Percentiles rank a stretch among this genome's conserved stretches.
These are phyloP conservation scores for Plectropomus leopardus DNA, from an alignment of 2,113 vertebrate species.

Conservation along the genomic window DNA sequence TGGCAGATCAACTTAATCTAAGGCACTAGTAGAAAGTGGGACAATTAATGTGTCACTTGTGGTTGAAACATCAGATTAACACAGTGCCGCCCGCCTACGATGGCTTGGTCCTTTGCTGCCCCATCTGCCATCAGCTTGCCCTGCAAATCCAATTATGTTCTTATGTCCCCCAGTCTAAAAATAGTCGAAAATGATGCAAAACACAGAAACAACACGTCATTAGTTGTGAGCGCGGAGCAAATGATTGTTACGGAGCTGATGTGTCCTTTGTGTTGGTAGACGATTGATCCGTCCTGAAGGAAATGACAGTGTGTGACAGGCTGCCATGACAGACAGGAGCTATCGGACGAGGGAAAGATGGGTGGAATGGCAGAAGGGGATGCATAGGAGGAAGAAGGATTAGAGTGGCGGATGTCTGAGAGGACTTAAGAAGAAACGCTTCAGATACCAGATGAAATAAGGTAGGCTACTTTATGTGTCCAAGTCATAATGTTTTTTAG, in stretches of 20 bases:
- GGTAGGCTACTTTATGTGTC: constrained; percentile 62
- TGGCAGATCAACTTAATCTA: constrained; percentile 9
- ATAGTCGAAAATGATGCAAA: constrained; percentile 81
- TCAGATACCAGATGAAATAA: constrained; percentile 74
- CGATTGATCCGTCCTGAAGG: constrained; percentile 37
- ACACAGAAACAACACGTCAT: constrained; percentile 53
- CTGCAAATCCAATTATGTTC: constrained; percentile 90
- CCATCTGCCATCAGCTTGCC: constrained; percentile 78
- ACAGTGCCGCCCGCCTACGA: constrained; percentile 46
- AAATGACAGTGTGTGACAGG: constrained; percentile 30
- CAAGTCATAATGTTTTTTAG: not conserved
- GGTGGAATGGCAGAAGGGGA: constrained; percentile 79
- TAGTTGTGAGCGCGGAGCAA: constrained; percentile 43
- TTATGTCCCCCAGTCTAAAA: constrained; percentile 81
- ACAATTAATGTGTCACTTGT: constrained; percentile 59
- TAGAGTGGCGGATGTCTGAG: constrained; percentile 67
- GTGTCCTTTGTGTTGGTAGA: constrained; percentile 18
- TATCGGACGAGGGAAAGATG: constrained; percentile 35
- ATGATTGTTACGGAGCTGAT: constrained; percentile 69
- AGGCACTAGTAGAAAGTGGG: constrained; percentile 31
- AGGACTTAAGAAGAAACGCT: constrained; percentile 62
- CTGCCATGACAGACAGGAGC: constrained; percentile 45
- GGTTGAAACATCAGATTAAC: constrained; percentile 76
- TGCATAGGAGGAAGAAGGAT: constrained; percentile 74
- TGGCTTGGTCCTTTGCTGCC: constrained; percentile 75